phyloP scores from a whole-genome alignment of 2,797 vertebrate genomes.

The Ciconia nigra region DNA sequence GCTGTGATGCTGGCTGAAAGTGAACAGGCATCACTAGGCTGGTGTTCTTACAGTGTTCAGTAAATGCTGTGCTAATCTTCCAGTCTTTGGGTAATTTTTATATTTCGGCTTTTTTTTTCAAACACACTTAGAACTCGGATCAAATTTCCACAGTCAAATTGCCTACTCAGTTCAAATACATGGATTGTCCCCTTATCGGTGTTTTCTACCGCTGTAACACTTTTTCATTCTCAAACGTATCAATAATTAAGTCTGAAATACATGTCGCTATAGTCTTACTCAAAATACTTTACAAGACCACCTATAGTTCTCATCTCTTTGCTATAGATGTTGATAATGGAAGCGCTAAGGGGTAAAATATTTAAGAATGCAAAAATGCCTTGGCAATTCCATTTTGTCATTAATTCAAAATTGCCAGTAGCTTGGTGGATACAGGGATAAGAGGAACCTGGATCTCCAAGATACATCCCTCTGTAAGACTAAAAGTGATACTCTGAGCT shows the following conservation, averaged over 20 bases:
- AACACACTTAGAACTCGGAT: not conserved
- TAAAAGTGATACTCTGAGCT: not conserved
- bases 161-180: not conserved
- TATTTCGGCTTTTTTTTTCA: not conserved
- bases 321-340: not conserved
- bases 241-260: not conserved
- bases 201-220: not conserved
- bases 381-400: not conserved
- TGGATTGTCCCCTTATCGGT: not conserved
- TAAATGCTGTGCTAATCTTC: not conserved
- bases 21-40: not conserved
- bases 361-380: not conserved
- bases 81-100: not conserved
- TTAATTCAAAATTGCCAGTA: not conserved
- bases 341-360: not conserved
- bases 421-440: not conserved
- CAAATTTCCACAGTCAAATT: not conserved
- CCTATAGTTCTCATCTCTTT: not conserved
- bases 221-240: not conserved
- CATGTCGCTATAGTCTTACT: not conserved
- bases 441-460: not conserved
- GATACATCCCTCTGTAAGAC: not conserved
- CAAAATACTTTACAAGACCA: not conserved
- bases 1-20: not conserved
- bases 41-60: not conserved